phyloP scores from a whole-genome alignment of 2,888 invertebrate species.

The Tipula unca region DNA sequence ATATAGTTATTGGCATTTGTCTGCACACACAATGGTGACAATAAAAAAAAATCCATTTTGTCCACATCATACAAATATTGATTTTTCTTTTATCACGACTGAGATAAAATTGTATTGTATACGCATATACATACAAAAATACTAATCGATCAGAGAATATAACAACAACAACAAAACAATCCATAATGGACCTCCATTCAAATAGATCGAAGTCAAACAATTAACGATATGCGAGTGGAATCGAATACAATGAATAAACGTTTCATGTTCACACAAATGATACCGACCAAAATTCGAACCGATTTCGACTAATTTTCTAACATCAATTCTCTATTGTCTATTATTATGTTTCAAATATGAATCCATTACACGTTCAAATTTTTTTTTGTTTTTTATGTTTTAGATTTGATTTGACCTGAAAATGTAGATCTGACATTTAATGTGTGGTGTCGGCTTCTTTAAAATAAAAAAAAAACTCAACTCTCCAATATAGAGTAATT shows the following conservation, averaged over 20 bases:
- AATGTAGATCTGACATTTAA: background rate
- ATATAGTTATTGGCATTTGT: background rate
- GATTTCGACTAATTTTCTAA: background rate
- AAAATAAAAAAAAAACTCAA: background rate
- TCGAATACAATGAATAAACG: background rate
- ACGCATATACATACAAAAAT: background rate
- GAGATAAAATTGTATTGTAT: background rate
- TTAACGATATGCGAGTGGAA: background rate
- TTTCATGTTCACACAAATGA: background rate
- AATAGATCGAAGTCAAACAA: background rate
- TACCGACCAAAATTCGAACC: background rate
- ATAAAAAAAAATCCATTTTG: background rate
- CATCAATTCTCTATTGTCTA: background rate
- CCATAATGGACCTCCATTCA: background rate
- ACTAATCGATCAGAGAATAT: background rate
- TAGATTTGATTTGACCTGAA: background rate
- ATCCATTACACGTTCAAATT: background rate
- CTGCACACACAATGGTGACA: background rate
- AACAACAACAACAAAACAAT: background rate
- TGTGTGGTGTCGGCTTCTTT: background rate
- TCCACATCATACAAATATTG: slow-evolving; percentile 3
- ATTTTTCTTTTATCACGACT: background rate
- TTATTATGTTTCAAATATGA: slow-evolving; percentile 14
- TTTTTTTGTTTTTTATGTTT: background rate
- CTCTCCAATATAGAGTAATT: background rate